Evolutionary conservation across 2,797 vertebrate genomes (phyloP).

Genomic region (Zenarchopterus dispar): DNA sequence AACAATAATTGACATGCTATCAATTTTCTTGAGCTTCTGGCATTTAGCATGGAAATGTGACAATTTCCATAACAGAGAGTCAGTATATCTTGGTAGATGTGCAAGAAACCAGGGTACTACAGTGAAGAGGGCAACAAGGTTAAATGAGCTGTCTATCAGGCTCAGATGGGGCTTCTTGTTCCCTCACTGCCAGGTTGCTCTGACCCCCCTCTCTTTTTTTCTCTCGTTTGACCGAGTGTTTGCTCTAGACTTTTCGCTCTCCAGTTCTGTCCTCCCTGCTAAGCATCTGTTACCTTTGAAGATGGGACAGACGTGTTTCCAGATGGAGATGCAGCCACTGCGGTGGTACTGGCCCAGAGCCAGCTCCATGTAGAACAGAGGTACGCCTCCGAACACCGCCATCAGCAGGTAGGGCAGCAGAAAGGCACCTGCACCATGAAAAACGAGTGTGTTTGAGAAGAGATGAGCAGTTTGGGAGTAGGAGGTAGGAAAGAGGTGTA

Average conservation of each 20-base stretch:
- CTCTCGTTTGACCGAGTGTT: neutral
- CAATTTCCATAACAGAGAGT: constrained; percentile 85
- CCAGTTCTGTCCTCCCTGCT: neutral
- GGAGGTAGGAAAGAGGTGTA: neutral
- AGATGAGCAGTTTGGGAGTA: neutral
- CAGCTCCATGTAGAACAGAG: constrained; percentile 99
- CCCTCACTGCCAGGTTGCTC: too few species aligned
- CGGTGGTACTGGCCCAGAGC: constrained; percentile 96
- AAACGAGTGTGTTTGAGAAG: neutral
- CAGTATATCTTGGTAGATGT: constrained; percentile 39
- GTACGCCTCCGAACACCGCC: constrained; percentile 97
- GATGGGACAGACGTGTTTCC: constrained; percentile 97
- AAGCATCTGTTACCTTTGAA: constrained; percentile 91
- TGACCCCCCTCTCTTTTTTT: constrained; percentile 5
- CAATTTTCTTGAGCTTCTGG: constrained; percentile 69
- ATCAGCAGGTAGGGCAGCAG: constrained; percentile 96
- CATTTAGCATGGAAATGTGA: constrained; percentile 85
- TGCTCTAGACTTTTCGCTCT: constrained; percentile 1
- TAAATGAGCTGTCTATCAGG: constrained; percentile 46
- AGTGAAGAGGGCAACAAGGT: constrained; percentile 25
- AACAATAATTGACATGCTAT: constrained; percentile 68
- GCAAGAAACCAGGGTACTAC: constrained; percentile 30
- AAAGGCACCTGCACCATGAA: constrained; percentile 88
- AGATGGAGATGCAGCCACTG: constrained; percentile 96
- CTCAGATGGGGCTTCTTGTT: constrained; percentile 2